A percentile compares a stretch with the other conserved stretches of the same genome.
Evolutionary conservation across 53 echinoderm and acorn worm species (phyloP).

Genomic region (Astropecten irregularis): DNA sequence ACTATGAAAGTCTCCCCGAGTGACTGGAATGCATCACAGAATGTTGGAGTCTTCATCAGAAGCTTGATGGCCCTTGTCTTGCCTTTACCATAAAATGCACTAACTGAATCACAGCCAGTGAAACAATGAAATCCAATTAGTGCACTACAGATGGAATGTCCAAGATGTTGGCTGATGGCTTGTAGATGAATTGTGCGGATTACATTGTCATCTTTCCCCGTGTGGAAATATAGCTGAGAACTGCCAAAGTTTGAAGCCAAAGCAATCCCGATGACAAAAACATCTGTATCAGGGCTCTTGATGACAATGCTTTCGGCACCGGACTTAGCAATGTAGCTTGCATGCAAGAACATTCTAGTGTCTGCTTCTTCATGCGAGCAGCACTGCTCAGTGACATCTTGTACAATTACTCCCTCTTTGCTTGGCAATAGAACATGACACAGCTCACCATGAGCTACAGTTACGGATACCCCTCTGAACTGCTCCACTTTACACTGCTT

Average conservation of each 20-base stretch:
- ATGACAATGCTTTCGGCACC: conserved; percentile 5
- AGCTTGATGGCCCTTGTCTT: conserved; percentile 31
- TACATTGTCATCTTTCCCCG: conserved; percentile 42
- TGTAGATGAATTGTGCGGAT: conserved; percentile 31
- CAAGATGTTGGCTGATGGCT: background rate
- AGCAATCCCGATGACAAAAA: conserved; percentile 19
- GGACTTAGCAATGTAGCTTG: background rate
- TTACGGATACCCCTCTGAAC: conserved; percentile 19
- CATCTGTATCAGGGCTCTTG: conserved; percentile 49
- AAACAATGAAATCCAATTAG: conserved; percentile 49
- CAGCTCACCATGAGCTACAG: conserved; percentile 25
- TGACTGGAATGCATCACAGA: background rate
- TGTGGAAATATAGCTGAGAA: conserved; percentile 48
- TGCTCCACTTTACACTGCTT: background rate
- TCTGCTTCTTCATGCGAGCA: conserved; percentile 58
- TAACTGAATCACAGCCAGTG: conserved; percentile 57
- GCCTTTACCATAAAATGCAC: conserved; percentile 54
- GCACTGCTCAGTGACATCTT: background rate
- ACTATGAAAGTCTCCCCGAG: conserved; percentile 1
- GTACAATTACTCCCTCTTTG: background rate
- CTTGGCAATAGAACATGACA: conserved; percentile 25
- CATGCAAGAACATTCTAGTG: conserved; percentile 1
- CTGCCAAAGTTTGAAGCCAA: conserved; percentile 1
- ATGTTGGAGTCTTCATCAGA: background rate
- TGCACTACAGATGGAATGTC: background rate